A percentile compares a stretch with the other conserved stretches of the same genome.
Evolutionary conservation across 2,888 invertebrate species (phyloP).

Genomic region (Parnassius mnemosyne): DNA sequence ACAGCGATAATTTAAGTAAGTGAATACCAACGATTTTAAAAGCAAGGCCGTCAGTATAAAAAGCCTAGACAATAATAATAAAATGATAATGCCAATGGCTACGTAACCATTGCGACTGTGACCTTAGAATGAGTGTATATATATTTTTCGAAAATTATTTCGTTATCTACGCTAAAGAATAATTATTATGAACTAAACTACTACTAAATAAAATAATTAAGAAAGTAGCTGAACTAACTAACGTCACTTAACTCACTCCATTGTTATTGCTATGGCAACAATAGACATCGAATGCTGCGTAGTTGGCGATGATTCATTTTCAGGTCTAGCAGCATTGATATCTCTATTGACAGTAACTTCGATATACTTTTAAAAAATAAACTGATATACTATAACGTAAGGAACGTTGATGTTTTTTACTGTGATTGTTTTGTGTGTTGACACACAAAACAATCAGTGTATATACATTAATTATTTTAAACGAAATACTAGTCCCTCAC

Average conservation of each 20-base stretch:
- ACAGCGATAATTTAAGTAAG: no score
- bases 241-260: slow-evolving; percentile 10
- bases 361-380: background rate
- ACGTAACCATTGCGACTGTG: background rate
- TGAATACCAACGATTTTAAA: no score
- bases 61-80: no score
- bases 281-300: background rate
- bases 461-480: no score
- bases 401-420: no score
- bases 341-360: background rate
- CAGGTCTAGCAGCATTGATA: background rate
- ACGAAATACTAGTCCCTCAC: no score
- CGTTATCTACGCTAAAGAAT: slow-evolving; percentile 21
- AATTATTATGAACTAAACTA: slow-evolving; percentile 23
- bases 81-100: no score
- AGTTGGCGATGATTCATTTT: background rate
- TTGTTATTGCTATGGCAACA: slow-evolving; percentile 9
- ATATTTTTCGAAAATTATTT: slow-evolving; percentile 29
- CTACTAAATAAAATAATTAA: slow-evolving; percentile 28
- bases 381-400: no score
- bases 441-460: no score
- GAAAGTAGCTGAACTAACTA: slow-evolving; percentile 21
- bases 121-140: slow-evolving; percentile 1
- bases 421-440: no score
- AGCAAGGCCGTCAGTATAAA: no score